Percentiles rank a stretch among this genome's conserved stretches.
Conservation (phyloP, 2,888 invertebrate genomes). For the Autographa gamma region DNA sequence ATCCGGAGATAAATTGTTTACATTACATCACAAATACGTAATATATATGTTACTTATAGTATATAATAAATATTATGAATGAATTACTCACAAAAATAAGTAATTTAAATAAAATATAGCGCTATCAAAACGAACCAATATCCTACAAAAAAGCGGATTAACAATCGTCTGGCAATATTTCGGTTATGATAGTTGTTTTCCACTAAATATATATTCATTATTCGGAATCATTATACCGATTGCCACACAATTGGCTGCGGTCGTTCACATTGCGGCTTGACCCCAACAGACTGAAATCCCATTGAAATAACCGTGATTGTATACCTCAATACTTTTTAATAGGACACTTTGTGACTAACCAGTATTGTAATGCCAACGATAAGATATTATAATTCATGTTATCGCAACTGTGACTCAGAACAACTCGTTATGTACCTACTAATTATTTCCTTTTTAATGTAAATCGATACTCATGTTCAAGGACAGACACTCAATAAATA, state of each 20-base stretch:
- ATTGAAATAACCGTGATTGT: constrained; percentile 59
- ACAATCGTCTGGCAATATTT: constrained; percentile 25
- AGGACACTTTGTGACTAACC: constrained; percentile 18
- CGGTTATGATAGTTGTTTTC: constrained; percentile 45
- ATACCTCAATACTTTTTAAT: constrained; percentile 32
- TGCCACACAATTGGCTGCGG: constrained; percentile 67
- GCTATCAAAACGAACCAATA: constrained; percentile 21
- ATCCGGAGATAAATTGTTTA: constrained; percentile 16
- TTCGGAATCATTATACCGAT: constrained; percentile 66
- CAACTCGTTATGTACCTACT: background rate
- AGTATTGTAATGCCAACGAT: constrained; percentile 8
- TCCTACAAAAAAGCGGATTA: constrained; percentile 25
- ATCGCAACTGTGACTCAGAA: background rate
- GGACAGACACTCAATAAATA: background rate
- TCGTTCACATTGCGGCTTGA: constrained; percentile 69
- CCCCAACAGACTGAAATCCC: constrained; percentile 65
- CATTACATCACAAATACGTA: constrained; percentile 8
- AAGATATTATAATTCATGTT: constrained; percentile 11
- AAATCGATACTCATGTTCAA: background rate
- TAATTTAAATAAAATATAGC: constrained; percentile 40
- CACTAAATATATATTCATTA: constrained; percentile 65
- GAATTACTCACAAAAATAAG: constrained; percentile 37
- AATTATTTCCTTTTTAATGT: constrained; percentile 3
- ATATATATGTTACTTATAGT: constrained; percentile 38
- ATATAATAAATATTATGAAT: constrained; percentile 25